phyloP scores from a whole-genome alignment of 2,113 vertebrate genomes.

The Menura novaehollandiae region DNA sequence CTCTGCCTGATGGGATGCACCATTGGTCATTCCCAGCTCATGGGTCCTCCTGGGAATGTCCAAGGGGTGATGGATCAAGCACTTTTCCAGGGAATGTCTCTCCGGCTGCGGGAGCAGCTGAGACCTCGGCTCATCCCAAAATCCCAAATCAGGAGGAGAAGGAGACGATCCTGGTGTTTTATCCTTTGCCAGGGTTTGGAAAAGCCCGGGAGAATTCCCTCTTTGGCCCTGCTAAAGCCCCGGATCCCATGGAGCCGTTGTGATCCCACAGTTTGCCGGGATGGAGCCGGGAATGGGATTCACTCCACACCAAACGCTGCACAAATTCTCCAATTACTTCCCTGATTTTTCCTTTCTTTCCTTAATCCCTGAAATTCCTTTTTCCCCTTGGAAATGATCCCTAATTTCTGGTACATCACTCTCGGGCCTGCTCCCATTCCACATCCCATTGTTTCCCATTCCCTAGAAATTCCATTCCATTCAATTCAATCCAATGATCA shows the following conservation, averaged over 20 bases:
- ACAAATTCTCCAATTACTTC: neutral
- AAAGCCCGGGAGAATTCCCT: neutral
- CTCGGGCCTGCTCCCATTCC: neutral
- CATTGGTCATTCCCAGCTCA: rapidly evolving
- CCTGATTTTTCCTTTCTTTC: neutral
- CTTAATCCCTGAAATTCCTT: neutral
- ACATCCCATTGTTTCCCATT: neutral
- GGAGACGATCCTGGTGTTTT: rapidly evolving
- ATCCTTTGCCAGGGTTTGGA: neutral
- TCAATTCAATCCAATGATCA: too few species aligned
- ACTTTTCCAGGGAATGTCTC: neutral
- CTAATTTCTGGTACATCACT: neutral
- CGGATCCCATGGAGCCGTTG: rapidly evolving
- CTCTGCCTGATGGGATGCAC: rapidly evolving
- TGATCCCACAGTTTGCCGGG: neutral
- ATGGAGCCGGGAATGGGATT: rapidly evolving
- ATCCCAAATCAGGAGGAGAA: neutral
- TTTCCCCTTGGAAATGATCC: neutral
- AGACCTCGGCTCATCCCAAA: neutral
- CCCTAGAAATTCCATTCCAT: neutral
- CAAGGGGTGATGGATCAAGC: neutral
- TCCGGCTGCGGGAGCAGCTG: too few species aligned
- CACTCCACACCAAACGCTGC: rapidly evolving
- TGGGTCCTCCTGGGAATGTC: neutral
- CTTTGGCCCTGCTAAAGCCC: neutral